These are phyloP conservation scores for Peromyscus melanophrys DNA, from an alignment of 2,797 vertebrate genomes.

Conservation along the genomic window DNA sequence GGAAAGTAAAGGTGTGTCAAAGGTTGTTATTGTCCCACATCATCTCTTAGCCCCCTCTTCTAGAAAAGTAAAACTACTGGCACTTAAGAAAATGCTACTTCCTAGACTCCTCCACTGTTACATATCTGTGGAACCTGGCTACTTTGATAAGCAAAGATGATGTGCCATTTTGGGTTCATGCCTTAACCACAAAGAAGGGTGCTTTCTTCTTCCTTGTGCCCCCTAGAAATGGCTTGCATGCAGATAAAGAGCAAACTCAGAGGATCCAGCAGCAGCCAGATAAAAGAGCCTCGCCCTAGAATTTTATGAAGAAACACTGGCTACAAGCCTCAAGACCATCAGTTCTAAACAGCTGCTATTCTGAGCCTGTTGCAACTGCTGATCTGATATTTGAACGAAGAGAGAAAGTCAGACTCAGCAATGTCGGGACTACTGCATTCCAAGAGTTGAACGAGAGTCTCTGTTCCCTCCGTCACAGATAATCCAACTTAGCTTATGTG, in stretches of 20 bases:
- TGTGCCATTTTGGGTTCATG: background rate
- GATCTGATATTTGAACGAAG: slow-evolving; percentile 26
- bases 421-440: background rate
- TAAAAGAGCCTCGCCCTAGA: background rate
- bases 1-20: background rate
- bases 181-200: background rate
- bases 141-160: slow-evolving; percentile 16
- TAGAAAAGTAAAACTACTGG: background rate
- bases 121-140: background rate
- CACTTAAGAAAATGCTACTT: background rate
- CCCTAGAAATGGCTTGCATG: background rate
- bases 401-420: slow-evolving; percentile 24
- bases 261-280: background rate
- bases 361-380: background rate
- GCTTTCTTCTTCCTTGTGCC: background rate
- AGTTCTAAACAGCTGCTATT: background rate
- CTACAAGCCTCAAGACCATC: background rate
- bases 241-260: background rate
- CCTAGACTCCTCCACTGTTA: background rate
- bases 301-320: background rate
- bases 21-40: background rate
- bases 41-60: background rate
- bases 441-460: slow-evolving; percentile 37
- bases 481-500: slow-evolving; percentile 2
- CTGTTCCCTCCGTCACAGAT: background rate